phyloP scores from a whole-genome alignment of 2,113 vertebrate genomes.

The Cyprinodon variegatus region DNA sequence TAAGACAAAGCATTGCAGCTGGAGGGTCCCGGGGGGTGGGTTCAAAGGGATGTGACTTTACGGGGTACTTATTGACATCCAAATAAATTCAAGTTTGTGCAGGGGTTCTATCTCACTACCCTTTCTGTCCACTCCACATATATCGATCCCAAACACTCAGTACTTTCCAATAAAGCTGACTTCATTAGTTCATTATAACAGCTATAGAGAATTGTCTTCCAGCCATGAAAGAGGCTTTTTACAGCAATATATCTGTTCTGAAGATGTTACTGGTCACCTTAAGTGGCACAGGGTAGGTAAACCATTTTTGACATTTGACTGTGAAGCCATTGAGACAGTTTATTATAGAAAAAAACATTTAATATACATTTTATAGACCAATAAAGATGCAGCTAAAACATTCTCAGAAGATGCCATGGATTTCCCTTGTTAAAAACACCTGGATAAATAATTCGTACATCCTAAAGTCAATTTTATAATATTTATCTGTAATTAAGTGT shows the following conservation, averaged over 20 bases:
- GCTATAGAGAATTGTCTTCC: slow-evolving; percentile 74
- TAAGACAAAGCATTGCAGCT: slow-evolving; percentile 42
- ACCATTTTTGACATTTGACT: slow-evolving; percentile 38
- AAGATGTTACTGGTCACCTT: slow-evolving; percentile 64
- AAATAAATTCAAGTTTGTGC: slow-evolving; percentile 75
- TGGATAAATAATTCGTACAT: neutral
- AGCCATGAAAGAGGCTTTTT: slow-evolving; percentile 67
- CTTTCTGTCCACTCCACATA: slow-evolving; percentile 50
- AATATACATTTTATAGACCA: slow-evolving; percentile 43
- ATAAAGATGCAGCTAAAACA: neutral
- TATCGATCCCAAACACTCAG: slow-evolving; percentile 76
- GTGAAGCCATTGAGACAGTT: slow-evolving; percentile 43
- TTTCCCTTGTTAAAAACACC: neutral
- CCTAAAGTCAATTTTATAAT: neutral
- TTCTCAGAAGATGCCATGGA: neutral
- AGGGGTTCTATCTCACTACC: slow-evolving; percentile 56
- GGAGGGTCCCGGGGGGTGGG: neutral
- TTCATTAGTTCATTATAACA: slow-evolving; percentile 79
- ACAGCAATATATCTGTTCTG: slow-evolving; percentile 67
- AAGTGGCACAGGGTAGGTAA: slow-evolving; percentile 53
- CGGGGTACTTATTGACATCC: slow-evolving; percentile 58
- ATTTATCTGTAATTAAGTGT: neutral
- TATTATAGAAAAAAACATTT: slow-evolving; percentile 48
- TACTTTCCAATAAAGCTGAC: slow-evolving; percentile 72
- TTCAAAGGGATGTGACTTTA: slow-evolving; percentile 27